Evolutionary conservation across 1,140 invertebrate species (phyloP).

Genomic region (Acarapis woodi): DNA sequence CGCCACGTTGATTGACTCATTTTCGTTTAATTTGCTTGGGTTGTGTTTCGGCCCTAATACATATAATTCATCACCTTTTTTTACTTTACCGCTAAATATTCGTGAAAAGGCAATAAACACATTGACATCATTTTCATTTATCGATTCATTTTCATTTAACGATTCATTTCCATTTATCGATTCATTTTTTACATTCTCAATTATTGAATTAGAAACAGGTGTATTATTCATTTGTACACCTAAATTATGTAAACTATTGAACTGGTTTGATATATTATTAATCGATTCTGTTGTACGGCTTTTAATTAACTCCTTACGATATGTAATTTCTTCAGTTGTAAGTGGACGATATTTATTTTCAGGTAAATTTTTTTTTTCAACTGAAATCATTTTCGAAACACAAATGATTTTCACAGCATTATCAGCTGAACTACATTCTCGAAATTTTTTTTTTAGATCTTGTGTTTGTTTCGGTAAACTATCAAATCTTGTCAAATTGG

Average conservation of each 20-base stretch:
- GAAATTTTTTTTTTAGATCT: constrained; percentile 27
- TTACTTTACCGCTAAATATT: constrained; percentile 62
- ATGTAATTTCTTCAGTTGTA: constrained; percentile 38
- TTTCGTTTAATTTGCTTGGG: constrained; percentile 19
- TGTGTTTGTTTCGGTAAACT: constrained; percentile 35
- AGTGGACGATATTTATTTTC: constrained; percentile 37
- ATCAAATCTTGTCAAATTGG: constrained; percentile 32
- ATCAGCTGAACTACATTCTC: constrained; percentile 2
- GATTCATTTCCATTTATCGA: neutral
- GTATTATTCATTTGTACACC: no score
- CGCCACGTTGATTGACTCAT: constrained; percentile 20
- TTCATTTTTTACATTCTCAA: neutral
- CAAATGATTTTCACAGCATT: constrained; percentile 33
- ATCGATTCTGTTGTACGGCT: neutral
- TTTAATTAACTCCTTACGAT: constrained; percentile 32
- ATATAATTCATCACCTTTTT: constrained; percentile 40
- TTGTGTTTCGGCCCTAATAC: constrained; percentile 71
- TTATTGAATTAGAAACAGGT: neutral
- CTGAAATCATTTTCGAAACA: constrained; percentile 76
- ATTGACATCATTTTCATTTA: constrained; percentile 17
- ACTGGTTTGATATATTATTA: no score
- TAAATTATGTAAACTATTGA: constrained; percentile 12
- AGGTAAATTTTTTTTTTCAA: constrained; percentile 26
- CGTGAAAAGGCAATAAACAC: constrained; percentile 73
- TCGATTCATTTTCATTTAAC: constrained; percentile 9